Conservation (phyloP, 2,113 vertebrate species). For the Colossoma macropomum region DNA sequence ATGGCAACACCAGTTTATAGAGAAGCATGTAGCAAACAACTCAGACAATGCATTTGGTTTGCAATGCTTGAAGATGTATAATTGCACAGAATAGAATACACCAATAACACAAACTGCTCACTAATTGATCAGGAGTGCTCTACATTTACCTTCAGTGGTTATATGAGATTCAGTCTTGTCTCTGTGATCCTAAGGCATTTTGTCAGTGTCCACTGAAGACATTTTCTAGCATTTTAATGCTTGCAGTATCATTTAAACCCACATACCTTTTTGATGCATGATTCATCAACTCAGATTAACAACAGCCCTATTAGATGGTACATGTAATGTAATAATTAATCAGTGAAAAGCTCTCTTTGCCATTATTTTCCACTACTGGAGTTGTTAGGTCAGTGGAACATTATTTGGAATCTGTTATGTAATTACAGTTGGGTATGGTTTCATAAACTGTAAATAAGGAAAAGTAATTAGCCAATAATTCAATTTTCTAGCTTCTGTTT, state of each 20-base stretch:
- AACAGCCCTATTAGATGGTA: constrained; percentile 30
- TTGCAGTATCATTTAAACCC: constrained; percentile 35
- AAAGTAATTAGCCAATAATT: background rate
- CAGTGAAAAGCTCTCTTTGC: constrained; percentile 14
- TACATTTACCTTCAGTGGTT: too few relatives aligned
- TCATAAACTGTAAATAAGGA: background rate
- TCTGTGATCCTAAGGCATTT: background rate
- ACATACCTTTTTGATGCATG: constrained; percentile 47
- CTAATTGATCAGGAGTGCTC: background rate
- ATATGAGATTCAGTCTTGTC: background rate
- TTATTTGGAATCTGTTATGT: background rate
- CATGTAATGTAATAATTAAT: constrained; percentile 58
- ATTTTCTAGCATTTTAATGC: constrained; percentile 47
- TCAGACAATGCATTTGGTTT: too few relatives aligned
- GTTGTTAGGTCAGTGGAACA: background rate
- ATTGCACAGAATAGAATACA: background rate
- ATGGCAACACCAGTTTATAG: constrained; percentile 3
- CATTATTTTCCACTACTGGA: background rate
- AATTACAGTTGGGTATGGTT: background rate
- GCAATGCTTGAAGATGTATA: background rate
- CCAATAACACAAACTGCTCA: background rate
- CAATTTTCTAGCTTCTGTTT: background rate
- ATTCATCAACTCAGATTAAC: constrained; percentile 48
- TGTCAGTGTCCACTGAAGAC: constrained; percentile 6
- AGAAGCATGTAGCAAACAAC: background rate